Percentiles rank a stretch among this genome's conserved stretches.
Conservation (phyloP, 1,140 invertebrate species). For the Trissolcus basalis region DNA sequence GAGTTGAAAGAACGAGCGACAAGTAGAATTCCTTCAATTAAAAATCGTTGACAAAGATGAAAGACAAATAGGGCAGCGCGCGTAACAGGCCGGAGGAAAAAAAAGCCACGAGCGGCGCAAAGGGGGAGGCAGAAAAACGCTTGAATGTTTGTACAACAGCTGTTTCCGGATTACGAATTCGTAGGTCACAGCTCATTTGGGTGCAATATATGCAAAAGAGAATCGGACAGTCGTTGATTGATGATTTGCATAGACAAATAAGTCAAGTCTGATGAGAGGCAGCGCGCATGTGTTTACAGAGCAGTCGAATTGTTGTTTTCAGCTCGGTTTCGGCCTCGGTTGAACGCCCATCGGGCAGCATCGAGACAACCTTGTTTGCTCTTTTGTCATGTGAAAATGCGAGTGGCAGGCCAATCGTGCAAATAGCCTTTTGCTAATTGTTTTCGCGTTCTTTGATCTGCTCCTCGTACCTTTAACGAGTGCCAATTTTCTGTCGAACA, state of each 20-base stretch:
- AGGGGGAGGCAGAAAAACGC: slow-evolving; percentile 9
- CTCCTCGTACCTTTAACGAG: slow-evolving; percentile 29
- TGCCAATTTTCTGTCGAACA: slow-evolving; percentile 11
- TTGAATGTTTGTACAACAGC: slow-evolving; percentile 44
- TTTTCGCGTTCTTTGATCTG: slow-evolving; percentile 33
- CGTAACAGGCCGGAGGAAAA: slow-evolving; percentile 14
- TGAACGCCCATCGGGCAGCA: slow-evolving; percentile 34
- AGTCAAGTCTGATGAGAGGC: slow-evolving; percentile 67
- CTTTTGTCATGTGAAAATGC: slow-evolving; percentile 43
- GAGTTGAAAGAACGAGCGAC: slow-evolving; percentile 9
- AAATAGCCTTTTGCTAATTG: slow-evolving; percentile 40
- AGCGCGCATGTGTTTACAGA: slow-evolving; percentile 61
- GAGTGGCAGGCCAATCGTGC: slow-evolving; percentile 23
- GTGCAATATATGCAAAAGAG: slow-evolving; percentile 21
- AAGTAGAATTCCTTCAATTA: slow-evolving; percentile 27
- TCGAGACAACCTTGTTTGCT: slow-evolving; percentile 34
- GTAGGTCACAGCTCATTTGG: not conserved
- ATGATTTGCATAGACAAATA: slow-evolving; percentile 73
- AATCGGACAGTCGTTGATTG: slow-evolving; percentile 64
- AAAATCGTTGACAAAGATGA: slow-evolving; percentile 34
- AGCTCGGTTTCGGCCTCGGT: slow-evolving; percentile 50
- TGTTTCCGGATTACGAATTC: slow-evolving; percentile 20
- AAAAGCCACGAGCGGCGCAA: slow-evolving; percentile 12
- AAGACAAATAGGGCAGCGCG: slow-evolving; percentile 19
- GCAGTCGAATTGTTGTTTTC: slow-evolving; percentile 71